Evolutionary conservation across 2,113 vertebrate genomes (phyloP).

Genomic region (Zootoca vivipara): DNA sequence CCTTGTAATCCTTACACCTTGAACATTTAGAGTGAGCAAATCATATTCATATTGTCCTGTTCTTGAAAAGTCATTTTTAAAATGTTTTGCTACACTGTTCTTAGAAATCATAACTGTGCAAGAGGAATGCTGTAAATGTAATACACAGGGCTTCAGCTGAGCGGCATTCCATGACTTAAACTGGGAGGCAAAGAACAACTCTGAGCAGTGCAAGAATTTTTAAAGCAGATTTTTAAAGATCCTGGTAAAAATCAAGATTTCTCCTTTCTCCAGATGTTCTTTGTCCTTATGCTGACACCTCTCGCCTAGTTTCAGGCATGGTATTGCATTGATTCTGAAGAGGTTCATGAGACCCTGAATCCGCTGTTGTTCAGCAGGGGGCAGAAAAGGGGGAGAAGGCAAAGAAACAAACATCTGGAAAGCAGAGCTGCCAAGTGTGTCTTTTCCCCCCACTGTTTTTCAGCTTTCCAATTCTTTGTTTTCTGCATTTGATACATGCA

Average conservation of each 20-base stretch:
- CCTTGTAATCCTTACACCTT: neutral
- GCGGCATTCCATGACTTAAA: neutral
- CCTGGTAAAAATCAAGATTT: constrained; percentile 57
- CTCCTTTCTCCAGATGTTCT: constrained; percentile 53
- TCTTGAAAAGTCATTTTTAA: constrained; percentile 18
- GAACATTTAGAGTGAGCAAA: neutral
- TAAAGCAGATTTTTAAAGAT: neutral
- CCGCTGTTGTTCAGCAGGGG: constrained; percentile 42
- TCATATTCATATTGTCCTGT: neutral
- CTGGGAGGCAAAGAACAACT: constrained; percentile 18
- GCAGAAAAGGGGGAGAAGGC: constrained; percentile 36
- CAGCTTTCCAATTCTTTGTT: constrained; percentile 66
- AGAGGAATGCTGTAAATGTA: constrained; percentile 9
- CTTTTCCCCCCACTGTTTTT: constrained; percentile 69
- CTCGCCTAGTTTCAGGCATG: constrained; percentile 64
- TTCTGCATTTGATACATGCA: constrained; percentile 62
- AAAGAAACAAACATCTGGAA: constrained; percentile 72
- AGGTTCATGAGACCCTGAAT: constrained; percentile 62
- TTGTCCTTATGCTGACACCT: constrained; percentile 55
- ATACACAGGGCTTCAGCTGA: constrained; percentile 20
- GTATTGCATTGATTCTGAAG: constrained; percentile 39
- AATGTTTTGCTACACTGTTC: neutral
- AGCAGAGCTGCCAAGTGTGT: constrained; percentile 65
- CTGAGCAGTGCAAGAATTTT: neutral
- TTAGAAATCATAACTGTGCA: constrained; percentile 23